Conservation (phyloP, 92 coral and sea anemone genomes). For the Zoanthus gigantus region DNA sequence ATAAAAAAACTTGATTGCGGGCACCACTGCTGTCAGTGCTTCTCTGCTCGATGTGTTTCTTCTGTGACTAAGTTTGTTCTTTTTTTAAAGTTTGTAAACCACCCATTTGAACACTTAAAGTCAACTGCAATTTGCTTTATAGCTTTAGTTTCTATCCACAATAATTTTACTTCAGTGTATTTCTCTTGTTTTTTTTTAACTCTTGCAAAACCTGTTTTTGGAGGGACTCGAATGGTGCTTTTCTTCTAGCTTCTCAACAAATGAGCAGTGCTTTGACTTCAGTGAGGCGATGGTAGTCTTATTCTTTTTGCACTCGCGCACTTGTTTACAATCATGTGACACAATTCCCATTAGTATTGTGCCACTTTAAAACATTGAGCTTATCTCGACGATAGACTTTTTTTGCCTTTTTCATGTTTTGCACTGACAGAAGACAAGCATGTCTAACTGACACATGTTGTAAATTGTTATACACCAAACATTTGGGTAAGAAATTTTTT, state of each 20-base stretch:
- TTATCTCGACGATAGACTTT: constrained; percentile 15
- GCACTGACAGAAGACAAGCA: constrained; percentile 3
- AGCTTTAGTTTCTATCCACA: constrained; percentile 28
- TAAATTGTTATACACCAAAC: neutral
- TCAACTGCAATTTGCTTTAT: constrained; percentile 19
- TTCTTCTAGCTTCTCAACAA: constrained; percentile 17
- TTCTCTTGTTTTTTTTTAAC: constrained; percentile 17
- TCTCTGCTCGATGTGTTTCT: constrained; percentile 10
- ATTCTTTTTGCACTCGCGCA: constrained; percentile 31
- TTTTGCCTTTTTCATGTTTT: neutral
- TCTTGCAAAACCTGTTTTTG: constrained; percentile 5
- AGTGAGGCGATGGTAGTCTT: constrained; percentile 15
- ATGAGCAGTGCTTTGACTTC: constrained; percentile 25
- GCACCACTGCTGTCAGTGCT: constrained; percentile 13
- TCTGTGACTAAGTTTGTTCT: neutral
- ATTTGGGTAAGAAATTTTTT: neutral
- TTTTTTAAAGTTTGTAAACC: neutral
- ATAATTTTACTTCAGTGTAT: constrained; percentile 8
- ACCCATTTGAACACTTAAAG: constrained; percentile 18
- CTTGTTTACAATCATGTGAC: constrained; percentile 38
- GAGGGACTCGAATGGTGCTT: constrained; percentile 11
- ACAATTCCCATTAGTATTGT: constrained; percentile 12
- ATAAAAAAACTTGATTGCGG: neutral
- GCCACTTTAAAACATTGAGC: constrained; percentile 21
- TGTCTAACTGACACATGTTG: neutral